phyloP scores from a whole-genome alignment of 2,888 invertebrate genomes.

The Mimachlamys varia region DNA sequence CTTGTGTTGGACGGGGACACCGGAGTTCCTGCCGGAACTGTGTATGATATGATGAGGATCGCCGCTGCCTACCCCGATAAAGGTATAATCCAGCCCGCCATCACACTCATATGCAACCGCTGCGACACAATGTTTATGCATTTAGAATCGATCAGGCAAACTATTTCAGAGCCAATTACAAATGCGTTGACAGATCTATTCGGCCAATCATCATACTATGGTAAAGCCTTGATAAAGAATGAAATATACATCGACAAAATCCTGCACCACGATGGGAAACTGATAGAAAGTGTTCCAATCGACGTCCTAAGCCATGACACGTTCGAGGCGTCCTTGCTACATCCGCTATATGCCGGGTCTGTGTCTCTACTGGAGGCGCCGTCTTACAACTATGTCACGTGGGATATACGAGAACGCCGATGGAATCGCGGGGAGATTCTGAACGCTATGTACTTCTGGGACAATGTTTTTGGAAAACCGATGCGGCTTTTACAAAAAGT shows the following conservation, averaged over 20 bases:
- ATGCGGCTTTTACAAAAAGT: slow-evolving; percentile 49
- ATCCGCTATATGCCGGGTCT: slow-evolving; percentile 62
- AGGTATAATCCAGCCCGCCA: slow-evolving; percentile 68
- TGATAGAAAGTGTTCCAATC: slow-evolving; percentile 68
- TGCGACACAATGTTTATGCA: slow-evolving; percentile 68
- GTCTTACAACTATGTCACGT: slow-evolving; percentile 66
- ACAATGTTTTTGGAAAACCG: slow-evolving; percentile 52
- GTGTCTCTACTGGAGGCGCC: slow-evolving; percentile 64
- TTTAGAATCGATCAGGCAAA: slow-evolving; percentile 63
- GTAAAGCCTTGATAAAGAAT: slow-evolving; percentile 68
- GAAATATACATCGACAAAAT: slow-evolving; percentile 64
- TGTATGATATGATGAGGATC: slow-evolving; percentile 59
- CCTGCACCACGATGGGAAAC: slow-evolving; percentile 58
- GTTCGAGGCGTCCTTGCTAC: slow-evolving; percentile 66
- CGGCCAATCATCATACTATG: slow-evolving; percentile 66
- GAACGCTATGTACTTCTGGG: slow-evolving; percentile 57
- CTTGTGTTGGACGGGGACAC: slow-evolving; percentile 69
- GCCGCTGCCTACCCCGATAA: slow-evolving; percentile 65
- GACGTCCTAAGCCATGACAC: slow-evolving; percentile 72
- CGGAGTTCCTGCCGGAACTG: slow-evolving; percentile 57
- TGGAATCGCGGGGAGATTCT: slow-evolving; percentile 69
- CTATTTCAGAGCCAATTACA: slow-evolving; percentile 64
- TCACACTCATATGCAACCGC: slow-evolving; percentile 56
- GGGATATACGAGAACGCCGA: slow-evolving; percentile 67
- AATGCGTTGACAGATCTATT: slow-evolving; percentile 61